These are phyloP conservation scores for Helarctos malayanus DNA, from an alignment of 2,797 vertebrate genomes.

Conservation along the genomic window DNA sequence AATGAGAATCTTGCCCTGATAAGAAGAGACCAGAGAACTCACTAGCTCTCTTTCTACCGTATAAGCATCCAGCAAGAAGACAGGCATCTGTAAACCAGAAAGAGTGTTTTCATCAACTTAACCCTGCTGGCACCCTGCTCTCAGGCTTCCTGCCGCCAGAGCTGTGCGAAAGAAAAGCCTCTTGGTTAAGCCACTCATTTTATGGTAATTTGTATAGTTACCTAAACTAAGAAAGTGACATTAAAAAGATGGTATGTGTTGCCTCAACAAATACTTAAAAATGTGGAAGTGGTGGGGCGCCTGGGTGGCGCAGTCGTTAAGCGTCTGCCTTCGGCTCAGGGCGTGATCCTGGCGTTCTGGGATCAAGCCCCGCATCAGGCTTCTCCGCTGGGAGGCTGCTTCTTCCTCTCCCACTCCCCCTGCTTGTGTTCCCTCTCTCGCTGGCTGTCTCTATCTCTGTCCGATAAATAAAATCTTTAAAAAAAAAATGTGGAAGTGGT, in stretches of 20 bases:
- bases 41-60: not conserved
- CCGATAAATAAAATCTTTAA: too few relatives aligned
- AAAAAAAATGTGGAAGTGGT: not conserved
- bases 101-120: not conserved
- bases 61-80: not conserved
- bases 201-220: not conserved
- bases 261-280: not conserved
- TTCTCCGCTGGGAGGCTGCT: too few relatives aligned
- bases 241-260: not conserved
- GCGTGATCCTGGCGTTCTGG: too few relatives aligned
- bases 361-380: too few relatives aligned
- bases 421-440: too few relatives aligned
- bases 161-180: not conserved
- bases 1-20: not conserved
- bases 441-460: too few relatives aligned
- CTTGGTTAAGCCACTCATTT: not conserved
- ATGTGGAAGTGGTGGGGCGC: not conserved
- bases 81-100: too few relatives aligned
- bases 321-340: too few relatives aligned
- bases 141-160: not conserved
- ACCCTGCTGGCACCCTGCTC: not conserved
- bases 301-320: too few relatives aligned
- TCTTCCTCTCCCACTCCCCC: too few relatives aligned
- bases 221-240: not conserved
- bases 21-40: not conserved